Evolutionary conservation across 2,888 invertebrate genomes (phyloP).

Genomic region (Cantharis flavilabris): DNA sequence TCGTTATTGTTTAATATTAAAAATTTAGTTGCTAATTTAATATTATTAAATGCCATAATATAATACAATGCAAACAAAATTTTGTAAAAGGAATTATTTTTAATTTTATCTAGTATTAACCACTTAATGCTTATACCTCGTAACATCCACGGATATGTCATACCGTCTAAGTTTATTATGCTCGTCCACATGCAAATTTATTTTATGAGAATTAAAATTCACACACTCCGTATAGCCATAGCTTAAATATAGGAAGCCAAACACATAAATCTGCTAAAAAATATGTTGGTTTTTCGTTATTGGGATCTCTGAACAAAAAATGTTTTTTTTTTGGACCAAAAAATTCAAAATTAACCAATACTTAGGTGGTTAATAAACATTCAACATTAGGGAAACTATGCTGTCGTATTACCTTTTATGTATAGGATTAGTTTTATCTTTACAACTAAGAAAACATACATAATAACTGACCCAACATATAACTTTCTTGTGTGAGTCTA

Average conservation of each 20-base stretch:
- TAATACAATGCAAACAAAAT: background rate
- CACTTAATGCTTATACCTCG: too few species aligned
- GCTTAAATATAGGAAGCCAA: too few species aligned
- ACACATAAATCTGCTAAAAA: too few species aligned
- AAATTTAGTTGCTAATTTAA: background rate
- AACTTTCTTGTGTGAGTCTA: background rate
- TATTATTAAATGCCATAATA: background rate
- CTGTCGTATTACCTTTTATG: background rate
- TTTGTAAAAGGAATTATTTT: background rate
- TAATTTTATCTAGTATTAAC: background rate
- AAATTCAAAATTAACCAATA: too few species aligned
- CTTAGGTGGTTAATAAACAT: background rate
- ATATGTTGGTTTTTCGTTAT: too few species aligned
- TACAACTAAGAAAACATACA: background rate
- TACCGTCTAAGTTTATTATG: too few species aligned
- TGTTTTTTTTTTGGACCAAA: too few species aligned
- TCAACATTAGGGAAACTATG: background rate
- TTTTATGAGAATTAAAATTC: too few species aligned
- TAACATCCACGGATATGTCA: too few species aligned
- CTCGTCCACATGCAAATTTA: too few species aligned
- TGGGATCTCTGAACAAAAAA: too few species aligned
- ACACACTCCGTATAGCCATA: too few species aligned
- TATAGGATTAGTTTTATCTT: background rate
- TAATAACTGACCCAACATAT: background rate
- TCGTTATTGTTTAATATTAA: background rate